Percentiles rank a stretch among this genome's conserved stretches.
Conservation (phyloP, 2,113 vertebrate genomes). For the Chloroceryle aenea region DNA sequence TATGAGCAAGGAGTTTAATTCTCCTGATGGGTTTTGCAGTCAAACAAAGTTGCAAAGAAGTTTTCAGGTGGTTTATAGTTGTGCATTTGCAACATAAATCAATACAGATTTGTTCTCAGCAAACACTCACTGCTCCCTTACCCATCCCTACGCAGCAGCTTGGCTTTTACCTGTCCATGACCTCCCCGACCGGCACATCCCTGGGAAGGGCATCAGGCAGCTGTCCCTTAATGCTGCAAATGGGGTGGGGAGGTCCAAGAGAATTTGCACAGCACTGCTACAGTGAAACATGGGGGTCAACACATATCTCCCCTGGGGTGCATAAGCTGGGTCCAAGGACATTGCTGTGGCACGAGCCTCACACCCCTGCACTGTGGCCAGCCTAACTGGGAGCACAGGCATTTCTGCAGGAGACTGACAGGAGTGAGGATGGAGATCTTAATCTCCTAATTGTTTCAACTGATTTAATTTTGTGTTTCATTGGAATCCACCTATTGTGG, state of each 20-base stretch:
- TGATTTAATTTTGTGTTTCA: neutral
- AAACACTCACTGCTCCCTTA: neutral
- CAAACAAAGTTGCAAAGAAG: neutral
- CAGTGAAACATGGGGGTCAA: rapidly evolving
- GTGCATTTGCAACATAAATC: neutral
- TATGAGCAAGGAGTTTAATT: neutral
- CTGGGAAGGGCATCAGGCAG: neutral
- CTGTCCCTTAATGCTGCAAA: neutral
- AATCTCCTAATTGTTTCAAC: neutral
- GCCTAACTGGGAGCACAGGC: neutral
- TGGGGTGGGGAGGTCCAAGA: neutral
- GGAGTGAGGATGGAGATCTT: neutral
- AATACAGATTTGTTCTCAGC: neutral
- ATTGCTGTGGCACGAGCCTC: neutral
- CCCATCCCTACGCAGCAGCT: neutral
- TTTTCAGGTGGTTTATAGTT: neutral
- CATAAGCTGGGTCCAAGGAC: rapidly evolving
- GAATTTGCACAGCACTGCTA: neutral
- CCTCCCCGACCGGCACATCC: rapidly evolving
- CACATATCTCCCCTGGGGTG: too few species aligned
- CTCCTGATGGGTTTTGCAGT: neutral
- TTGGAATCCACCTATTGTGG: neutral
- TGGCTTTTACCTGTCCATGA: neutral
- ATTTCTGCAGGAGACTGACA: neutral
- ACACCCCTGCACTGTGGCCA: neutral